Conservation (phyloP, 2,888 invertebrate species). For the Meghimatium bilineatum region DNA sequence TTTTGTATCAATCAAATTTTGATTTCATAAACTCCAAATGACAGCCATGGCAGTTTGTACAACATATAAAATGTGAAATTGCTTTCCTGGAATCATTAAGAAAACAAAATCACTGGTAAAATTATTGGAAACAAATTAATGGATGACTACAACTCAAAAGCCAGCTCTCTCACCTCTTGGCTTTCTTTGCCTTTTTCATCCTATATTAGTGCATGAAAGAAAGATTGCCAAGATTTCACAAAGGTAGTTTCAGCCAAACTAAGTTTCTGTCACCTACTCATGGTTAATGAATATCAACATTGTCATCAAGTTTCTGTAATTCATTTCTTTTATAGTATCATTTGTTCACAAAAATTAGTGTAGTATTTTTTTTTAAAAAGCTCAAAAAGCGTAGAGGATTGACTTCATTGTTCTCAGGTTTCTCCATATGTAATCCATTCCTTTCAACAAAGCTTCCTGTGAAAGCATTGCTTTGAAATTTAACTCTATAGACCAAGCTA, state of each 20-base stretch:
- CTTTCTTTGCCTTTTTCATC: slow-evolving; percentile 43
- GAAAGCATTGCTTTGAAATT: too few species aligned
- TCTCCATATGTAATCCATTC: too few species aligned
- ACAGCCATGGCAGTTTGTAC: not conserved
- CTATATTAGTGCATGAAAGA: slow-evolving; percentile 36
- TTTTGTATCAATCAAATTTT: not conserved
- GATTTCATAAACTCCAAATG: not conserved
- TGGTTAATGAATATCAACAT: not conserved
- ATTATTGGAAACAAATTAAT: slow-evolving; percentile 20
- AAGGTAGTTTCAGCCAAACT: not conserved
- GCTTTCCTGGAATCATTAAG: not conserved
- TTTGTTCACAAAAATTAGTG: not conserved
- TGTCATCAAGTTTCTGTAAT: not conserved
- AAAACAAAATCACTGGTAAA: slow-evolving; percentile 24
- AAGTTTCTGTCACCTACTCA: not conserved
- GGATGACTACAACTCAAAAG: slow-evolving; percentile 30
- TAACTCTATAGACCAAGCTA: too few species aligned
- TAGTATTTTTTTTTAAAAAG: too few species aligned
- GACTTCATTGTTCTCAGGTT: too few species aligned
- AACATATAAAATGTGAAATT: slow-evolving; percentile 15
- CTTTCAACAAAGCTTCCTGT: too few species aligned
- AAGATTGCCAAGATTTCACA: slow-evolving; percentile 23
- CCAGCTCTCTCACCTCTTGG: slow-evolving; percentile 44
- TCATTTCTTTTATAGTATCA: not conserved
- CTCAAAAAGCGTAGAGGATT: too few species aligned